Evolutionary conservation across 2,888 invertebrate species (phyloP).

Genomic region (Hedya salicella): DNA sequence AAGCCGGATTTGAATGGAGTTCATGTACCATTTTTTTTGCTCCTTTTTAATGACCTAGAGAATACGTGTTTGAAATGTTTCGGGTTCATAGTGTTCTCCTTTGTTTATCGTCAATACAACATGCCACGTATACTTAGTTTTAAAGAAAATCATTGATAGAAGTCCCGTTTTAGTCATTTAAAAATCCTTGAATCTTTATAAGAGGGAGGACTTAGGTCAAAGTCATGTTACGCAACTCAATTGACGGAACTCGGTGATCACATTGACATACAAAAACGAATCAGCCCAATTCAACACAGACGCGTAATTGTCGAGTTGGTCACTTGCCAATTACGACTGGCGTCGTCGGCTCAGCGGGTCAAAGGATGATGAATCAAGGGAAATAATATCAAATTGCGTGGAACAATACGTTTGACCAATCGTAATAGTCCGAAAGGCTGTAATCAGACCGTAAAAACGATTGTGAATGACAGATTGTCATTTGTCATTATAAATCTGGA

Average conservation of each 20-base stretch:
- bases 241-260: conserved; percentile 31
- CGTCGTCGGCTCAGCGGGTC: conserved; percentile 29
- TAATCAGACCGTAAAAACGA: conserved; percentile 27
- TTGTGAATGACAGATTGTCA: conserved; percentile 26
- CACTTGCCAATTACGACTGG: conserved; percentile 42
- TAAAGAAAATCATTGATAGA: not conserved
- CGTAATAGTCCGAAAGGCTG: conserved; percentile 12
- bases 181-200: conserved; percentile 24
- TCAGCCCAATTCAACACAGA: conserved; percentile 36
- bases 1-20: too few relatives aligned
- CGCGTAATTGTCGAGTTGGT: conserved; percentile 35
- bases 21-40: too few relatives aligned
- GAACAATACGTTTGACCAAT: not conserved
- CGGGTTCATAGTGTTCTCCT: too few relatives aligned
- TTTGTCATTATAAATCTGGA: conserved; percentile 6
- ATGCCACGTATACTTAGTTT: too few relatives aligned
- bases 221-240: conserved; percentile 35
- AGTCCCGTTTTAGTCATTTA: conserved; percentile 14
- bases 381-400: conserved; percentile 25
- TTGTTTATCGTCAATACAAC: not conserved
- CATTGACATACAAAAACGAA: conserved; percentile 33
- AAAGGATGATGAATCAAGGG: conserved; percentile 40
- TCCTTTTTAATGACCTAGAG: too few relatives aligned
- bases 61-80: too few relatives aligned
- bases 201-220: too few relatives aligned